phyloP scores from a whole-genome alignment of 2,888 invertebrate species.

The Melanophora roralis region DNA sequence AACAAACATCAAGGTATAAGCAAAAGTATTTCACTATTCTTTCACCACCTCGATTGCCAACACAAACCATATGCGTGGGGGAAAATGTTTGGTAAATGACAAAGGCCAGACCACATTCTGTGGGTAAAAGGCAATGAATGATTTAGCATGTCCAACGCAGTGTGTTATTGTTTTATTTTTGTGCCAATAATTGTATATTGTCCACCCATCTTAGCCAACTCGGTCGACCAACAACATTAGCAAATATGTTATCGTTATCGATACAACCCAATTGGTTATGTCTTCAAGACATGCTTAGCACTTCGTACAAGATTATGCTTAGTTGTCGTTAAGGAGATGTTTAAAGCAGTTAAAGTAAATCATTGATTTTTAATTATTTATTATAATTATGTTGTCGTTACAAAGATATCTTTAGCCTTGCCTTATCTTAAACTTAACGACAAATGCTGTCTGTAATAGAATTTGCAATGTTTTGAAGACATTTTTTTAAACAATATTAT shows the following conservation, averaged over 20 bases:
- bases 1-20: background rate
- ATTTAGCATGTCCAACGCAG: background rate
- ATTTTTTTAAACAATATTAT: too few relatives aligned
- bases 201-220: background rate
- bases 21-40: background rate
- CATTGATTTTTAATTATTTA: too few relatives aligned
- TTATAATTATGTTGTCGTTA: too few relatives aligned
- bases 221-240: background rate
- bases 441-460: too few relatives aligned
- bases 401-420: too few relatives aligned
- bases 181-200: background rate
- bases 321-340: too few relatives aligned
- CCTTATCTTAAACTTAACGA: too few relatives aligned
- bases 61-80: background rate
- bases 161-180: background rate
- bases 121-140: constrained; percentile 37
- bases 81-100: constrained; percentile 29
- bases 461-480: too few relatives aligned
- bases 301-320: too few relatives aligned
- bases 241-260: background rate
- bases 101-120: constrained; percentile 41
- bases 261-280: too few relatives aligned
- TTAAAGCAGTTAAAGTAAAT: too few relatives aligned
- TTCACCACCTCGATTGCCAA: background rate
- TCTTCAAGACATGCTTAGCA: too few relatives aligned